These are phyloP conservation scores for Craterocephalus amniculus DNA, from an alignment of 2,797 vertebrate genomes.

Conservation along the genomic window DNA sequence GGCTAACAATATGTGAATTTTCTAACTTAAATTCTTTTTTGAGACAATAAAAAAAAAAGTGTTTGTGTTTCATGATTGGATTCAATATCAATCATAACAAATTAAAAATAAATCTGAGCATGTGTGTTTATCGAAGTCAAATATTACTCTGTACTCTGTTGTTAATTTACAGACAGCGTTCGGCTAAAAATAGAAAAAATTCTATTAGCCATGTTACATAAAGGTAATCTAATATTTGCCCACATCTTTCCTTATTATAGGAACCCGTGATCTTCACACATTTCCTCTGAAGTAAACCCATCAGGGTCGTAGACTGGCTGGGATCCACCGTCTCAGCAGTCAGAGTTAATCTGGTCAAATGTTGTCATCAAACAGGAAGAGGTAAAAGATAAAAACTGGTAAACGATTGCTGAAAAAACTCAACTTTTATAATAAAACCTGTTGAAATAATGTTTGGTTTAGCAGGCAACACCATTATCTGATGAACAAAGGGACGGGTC, in stretches of 20 bases:
- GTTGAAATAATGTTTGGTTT: constrained; percentile 13
- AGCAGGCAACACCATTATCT: background rate
- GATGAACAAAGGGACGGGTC: constrained; percentile 14
- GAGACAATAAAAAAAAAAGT: background rate
- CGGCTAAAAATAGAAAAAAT: constrained; percentile 24
- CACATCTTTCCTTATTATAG: constrained; percentile 44
- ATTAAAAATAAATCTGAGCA: background rate
- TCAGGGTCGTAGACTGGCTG: constrained; percentile 6
- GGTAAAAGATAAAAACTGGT: constrained; percentile 12
- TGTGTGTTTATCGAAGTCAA: background rate
- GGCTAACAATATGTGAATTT: background rate
- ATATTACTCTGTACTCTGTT: constrained; percentile 1
- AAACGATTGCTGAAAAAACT: background rate
- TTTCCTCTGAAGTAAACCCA: constrained; percentile 23
- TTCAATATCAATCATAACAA: background rate
- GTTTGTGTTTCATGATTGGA: background rate
- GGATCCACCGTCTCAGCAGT: constrained; percentile 25
- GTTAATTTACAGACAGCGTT: background rate
- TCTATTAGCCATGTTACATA: constrained; percentile 20
- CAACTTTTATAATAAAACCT: constrained; percentile 8
- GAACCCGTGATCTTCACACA: constrained; percentile 36
- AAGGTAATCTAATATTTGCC: constrained; percentile 51
- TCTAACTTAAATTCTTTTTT: background rate
- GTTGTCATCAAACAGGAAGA: background rate
- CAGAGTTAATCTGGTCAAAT: constrained; percentile 31